Conservation (phyloP, 2,113 vertebrate species). For the Progne subis region DNA sequence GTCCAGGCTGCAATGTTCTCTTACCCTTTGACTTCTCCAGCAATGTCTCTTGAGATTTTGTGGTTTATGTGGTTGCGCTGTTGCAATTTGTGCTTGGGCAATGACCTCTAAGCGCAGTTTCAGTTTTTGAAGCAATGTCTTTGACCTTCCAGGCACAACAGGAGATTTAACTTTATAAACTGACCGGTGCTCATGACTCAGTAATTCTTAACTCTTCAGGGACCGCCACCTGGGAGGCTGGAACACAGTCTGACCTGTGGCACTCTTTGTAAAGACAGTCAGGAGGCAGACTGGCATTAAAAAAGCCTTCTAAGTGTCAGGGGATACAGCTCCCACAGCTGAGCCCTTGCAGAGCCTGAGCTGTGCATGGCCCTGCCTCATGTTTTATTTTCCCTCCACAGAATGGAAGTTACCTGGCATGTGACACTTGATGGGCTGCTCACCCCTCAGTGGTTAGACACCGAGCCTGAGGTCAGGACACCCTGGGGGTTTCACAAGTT, state of each 20-base stretch:
- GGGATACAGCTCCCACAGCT: not conserved
- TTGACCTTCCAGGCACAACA: constrained; percentile 17
- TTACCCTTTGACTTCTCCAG: not conserved
- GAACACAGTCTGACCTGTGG: not conserved
- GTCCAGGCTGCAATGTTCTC: not conserved
- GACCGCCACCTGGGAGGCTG: not conserved
- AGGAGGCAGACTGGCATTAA: not conserved
- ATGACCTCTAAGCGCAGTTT: constrained; percentile 11
- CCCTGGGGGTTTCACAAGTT: not conserved
- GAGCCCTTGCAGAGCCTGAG: accelerated
- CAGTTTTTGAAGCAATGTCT: not conserved
- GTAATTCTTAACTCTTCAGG: not conserved
- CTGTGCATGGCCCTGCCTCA: not conserved
- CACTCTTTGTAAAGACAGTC: not conserved
- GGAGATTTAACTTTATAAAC: not conserved
- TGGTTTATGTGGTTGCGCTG: constrained; percentile 27
- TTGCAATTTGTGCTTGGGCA: constrained; percentile 14
- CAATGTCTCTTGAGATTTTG: not conserved
- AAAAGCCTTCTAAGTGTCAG: not conserved
- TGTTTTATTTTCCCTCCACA: not conserved
- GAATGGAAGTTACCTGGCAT: not conserved
- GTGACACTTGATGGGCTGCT: not conserved
- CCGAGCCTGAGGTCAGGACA: not conserved
- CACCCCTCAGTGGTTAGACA: not conserved
- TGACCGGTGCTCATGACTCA: not conserved